Evolutionary conservation across 2,113 vertebrate species (phyloP), one percentile per base, ranked within the genome.

Genomic region (Ciconia boyciana): DNA sequence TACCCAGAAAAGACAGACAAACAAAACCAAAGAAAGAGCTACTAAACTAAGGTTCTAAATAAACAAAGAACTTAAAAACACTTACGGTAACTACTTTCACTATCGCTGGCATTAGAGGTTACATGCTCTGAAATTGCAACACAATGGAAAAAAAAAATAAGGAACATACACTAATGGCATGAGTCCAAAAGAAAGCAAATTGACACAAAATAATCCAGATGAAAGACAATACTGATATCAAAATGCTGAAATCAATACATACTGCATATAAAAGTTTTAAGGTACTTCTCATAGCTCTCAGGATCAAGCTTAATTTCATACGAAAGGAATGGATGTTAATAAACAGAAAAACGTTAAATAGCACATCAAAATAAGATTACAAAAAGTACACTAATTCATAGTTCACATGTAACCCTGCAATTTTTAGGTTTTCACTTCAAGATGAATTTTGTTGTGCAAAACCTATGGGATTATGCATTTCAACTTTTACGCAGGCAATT

Each of bases 111-210:
- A 98, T 98, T 98, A 98, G 98, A 98, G 69, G 99, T 99, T 97
- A 99, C 98, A 74, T 99, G 99, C 97, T 99, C 99, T 99, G 99
- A 96, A 99, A 99, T 98, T 96, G 98, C 95, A 99, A 98, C 97
- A 99, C 97, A 99, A 98, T 97, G 98, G 97, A 96, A 97, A 94
- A 94, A 94, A 98, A 83, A 98, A 98, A 98, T 98, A 97, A 99
- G 98, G 97, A 97, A 98, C 87, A 94, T 96, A 97, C 71, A 98
- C 83, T 87, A 61, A 96, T 93, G 94, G 93, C 69, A 96, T 97
- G 93, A 97, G 32, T 94, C 92, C 91, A 96, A 96, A 92, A 96
- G 90, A 97, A 95, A 90, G 66, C 65, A 96, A 91, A 91, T 5
- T 7, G 71, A 96, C 87, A 96, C 65, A 97, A 97, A 97, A 91